These are phyloP conservation scores for Zele albiditarsus DNA, from an alignment of 2,888 invertebrate genomes.

Conservation along the genomic window DNA sequence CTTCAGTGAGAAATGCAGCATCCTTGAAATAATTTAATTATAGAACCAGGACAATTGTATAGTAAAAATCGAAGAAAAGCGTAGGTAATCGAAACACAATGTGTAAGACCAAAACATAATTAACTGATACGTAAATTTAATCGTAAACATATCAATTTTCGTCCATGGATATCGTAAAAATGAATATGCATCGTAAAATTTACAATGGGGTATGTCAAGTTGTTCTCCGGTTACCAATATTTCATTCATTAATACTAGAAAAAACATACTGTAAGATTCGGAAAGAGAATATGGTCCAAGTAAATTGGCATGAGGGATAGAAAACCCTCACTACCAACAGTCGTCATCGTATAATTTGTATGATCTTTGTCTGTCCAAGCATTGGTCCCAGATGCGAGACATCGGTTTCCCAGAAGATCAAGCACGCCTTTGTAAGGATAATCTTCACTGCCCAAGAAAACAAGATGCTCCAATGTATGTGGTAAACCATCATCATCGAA, in stretches of 20 bases:
- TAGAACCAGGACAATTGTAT: conserved; percentile 21
- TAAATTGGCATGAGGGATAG: conserved; percentile 91
- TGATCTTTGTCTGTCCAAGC: conserved; percentile 92
- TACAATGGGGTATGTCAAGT: no score
- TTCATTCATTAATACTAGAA: not conserved
- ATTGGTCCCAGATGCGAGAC: conserved; percentile 93
- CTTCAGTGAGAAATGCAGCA: conserved; percentile 89
- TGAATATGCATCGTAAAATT: no score
- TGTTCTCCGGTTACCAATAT: no score
- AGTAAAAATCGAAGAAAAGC: no score
- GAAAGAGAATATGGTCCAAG: conserved; percentile 90
- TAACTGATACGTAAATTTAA: no score
- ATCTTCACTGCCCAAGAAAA: conserved; percentile 91
- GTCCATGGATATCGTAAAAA: no score
- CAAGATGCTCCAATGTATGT: conserved; percentile 92
- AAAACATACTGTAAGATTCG: conserved; percentile 80
- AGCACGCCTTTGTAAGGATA: conserved; percentile 93
- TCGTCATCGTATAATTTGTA: conserved; percentile 92
- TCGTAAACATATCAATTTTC: no score
- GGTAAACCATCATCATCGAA: conserved; percentile 94
- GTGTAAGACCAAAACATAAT: no score
- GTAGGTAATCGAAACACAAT: no score
- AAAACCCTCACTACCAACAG: conserved; percentile 91
- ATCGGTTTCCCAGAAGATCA: conserved; percentile 91
- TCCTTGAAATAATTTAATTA: conserved; percentile 74